Evolutionary conservation across 2,797 vertebrate genomes (phyloP), one percentile per base, ranked within the genome.

Genomic region (Esox masquinongy): DNA sequence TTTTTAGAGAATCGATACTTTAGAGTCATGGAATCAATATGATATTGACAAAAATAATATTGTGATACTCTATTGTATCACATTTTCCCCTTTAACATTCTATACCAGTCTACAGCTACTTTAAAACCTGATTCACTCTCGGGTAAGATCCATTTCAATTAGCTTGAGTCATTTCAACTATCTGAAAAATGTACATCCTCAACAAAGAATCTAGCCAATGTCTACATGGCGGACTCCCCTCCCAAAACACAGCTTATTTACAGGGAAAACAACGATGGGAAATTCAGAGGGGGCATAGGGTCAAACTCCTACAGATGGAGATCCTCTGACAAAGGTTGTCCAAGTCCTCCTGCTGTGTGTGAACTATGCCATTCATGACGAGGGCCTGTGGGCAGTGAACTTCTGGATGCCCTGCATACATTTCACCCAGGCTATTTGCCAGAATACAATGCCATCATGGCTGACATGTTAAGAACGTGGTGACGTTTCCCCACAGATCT

Each of bases 181-280:
- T 95, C 90, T 92, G 72, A 95, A 89, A 93, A 93, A 96, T 95
- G 92, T 74, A 86, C 85, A 77, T 85, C 90, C 89, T 81, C 86
- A 86, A 93, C 82, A 80, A 88, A 84, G 79, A 70, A 81, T 68
- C 81, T 83, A 82, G 84, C 80, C 72, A 89, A 75, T 81, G 81
- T 77, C 77, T 82, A 82, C 77, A 84, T 76, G 74, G 69, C 79
- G 1, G 53, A 59, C 85, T 87, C 79, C 88, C 82, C 88, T 85
- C 88, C 91, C 80, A 89, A 90, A 84, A 77, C 79, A 84, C 78
- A 86, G 84, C 74, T 87, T 82, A 90, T 86, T 92, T 87, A 87
- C 77, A 79, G 86, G 87, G 82, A 93, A 90, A 86, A 87, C 66
- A 90, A 92, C 89, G 79, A 82, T 93, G 89, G 93, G 90, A 94